Evolutionary conservation across 2,888 invertebrate species (phyloP).

Genomic region (Crematogaster levior): DNA sequence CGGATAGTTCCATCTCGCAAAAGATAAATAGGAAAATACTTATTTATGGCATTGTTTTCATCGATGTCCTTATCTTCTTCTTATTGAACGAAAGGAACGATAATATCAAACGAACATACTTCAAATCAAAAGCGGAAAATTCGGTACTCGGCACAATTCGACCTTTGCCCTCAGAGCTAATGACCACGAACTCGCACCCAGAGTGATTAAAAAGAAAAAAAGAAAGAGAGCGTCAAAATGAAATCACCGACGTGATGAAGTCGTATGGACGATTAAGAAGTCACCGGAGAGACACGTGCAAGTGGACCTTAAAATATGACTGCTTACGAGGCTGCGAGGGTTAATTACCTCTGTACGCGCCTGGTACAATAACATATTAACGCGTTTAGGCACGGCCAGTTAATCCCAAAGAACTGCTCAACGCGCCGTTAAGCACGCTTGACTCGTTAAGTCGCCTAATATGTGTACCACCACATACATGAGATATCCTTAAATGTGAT

Average conservation of each 20-base stretch:
- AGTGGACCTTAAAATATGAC: constrained; percentile 73
- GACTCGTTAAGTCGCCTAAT: constrained; percentile 75
- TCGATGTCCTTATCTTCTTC: neutral
- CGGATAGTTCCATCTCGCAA: neutral
- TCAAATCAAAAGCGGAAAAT: neutral
- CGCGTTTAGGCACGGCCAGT: constrained; percentile 79
- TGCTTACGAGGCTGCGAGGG: constrained; percentile 59
- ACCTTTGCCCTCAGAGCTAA: constrained; percentile 22
- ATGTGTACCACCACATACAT: constrained; percentile 53
- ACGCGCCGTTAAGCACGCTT: constrained; percentile 79
- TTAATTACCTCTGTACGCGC: constrained; percentile 72
- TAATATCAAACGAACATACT: too few species aligned
- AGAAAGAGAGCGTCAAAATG: constrained; percentile 6
- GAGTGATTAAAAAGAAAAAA: constrained; percentile 1
- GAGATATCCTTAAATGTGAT: constrained; percentile 66
- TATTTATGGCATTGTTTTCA: neutral
- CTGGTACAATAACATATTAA: constrained; percentile 76
- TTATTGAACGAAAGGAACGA: neutral
- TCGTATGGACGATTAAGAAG: constrained; percentile 69
- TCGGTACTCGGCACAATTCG: neutral
- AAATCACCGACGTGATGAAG: constrained; percentile 57
- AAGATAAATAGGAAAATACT: neutral
- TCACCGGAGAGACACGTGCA: constrained; percentile 65
- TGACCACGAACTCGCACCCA: neutral
- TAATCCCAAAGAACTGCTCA: constrained; percentile 77